Base-by-base conservation (phyloP, 2,888 invertebrate genomes). In the Dryococelus australis region DNA sequence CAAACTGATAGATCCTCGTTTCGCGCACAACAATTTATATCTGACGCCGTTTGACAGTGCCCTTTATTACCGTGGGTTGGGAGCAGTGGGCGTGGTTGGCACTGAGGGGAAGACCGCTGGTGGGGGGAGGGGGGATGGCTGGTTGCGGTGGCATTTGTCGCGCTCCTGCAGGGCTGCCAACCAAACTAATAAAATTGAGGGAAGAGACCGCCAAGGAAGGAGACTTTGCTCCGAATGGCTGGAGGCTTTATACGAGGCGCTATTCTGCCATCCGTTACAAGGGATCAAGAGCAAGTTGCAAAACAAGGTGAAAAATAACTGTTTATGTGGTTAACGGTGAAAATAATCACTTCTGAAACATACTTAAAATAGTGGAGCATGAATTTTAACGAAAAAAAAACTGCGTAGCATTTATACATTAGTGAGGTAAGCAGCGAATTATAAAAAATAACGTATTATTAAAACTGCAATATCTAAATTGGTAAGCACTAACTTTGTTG, bases 21-120 rank as follows among this genome's bases (percentile, higher is more conserved):
- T 65, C 84, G 51, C 35, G 80, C 47, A 80, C 53, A 87, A 86
- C 88, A 88, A 88, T 85, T 88, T 88, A 86, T 87, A 87, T 78
- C 88, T 88, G 88, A 88, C 88, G 88, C 80, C 28, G 65, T 87
- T 85, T 79, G 87, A 79, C 84, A 87, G 47, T 27, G 47, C 83
- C 43, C 65, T 88, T 88, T 88, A 88, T 87, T 88, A 86, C 88
- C 43, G 83, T 24, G 65, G 20, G 65, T 16, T 65, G 65, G 65
- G 24, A 20, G 10, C 13, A 24, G 65, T 9, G 65, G 5, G 65
- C 24, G 24, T 5, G 65, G 65, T 65, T 9, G 65, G 16, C 24
- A 16, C n/a, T n/a, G n/a, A n/a, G n/a, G n/a, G n/a, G n/a, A n/a
- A n/a, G n/a, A n/a, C n/a, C n/a, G n/a, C n/a, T 65, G 65, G 65